Conservation (phyloP, 2,888 invertebrate genomes). For the Strigamia crassipes region DNA sequence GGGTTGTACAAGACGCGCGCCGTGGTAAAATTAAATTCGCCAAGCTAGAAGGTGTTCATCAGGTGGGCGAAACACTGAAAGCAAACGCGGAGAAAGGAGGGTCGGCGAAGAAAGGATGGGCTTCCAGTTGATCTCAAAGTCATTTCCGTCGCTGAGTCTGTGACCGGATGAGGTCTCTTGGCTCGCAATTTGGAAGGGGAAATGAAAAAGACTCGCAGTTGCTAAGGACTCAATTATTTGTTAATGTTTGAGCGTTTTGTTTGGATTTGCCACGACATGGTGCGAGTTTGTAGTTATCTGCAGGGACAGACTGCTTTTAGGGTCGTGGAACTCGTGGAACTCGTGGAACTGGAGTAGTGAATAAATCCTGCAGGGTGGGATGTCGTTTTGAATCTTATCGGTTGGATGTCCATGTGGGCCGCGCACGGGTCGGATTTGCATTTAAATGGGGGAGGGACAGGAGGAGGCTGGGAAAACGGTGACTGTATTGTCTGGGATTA, state of each 20-base stretch:
- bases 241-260: not conserved
- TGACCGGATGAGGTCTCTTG: conserved; percentile 31
- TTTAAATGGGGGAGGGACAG: conserved; percentile 1
- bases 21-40: conserved; percentile 13
- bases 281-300: not conserved
- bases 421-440: not conserved
- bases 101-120: not conserved
- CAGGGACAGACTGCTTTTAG: not conserved
- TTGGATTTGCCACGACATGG: not conserved
- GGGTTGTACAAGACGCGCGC: not conserved
- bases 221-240: not conserved
- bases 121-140: not conserved
- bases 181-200: conserved; percentile 21
- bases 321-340: not conserved
- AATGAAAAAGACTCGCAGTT: conserved; percentile 3
- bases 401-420: not conserved
- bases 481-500: not conserved
- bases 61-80: not conserved
- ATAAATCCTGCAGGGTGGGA: not conserved
- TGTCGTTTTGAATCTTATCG: conserved; percentile 24
- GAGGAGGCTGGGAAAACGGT: not conserved
- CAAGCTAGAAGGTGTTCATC: conserved; percentile 10
- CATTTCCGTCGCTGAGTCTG: not conserved
- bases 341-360: not conserved
- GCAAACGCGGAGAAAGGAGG: not conserved